A percentile compares a stretch with the other conserved stretches of the same genome.
Evolutionary conservation across 2,888 invertebrate species (phyloP).

Genomic region (Ochlodes sylvanus): DNA sequence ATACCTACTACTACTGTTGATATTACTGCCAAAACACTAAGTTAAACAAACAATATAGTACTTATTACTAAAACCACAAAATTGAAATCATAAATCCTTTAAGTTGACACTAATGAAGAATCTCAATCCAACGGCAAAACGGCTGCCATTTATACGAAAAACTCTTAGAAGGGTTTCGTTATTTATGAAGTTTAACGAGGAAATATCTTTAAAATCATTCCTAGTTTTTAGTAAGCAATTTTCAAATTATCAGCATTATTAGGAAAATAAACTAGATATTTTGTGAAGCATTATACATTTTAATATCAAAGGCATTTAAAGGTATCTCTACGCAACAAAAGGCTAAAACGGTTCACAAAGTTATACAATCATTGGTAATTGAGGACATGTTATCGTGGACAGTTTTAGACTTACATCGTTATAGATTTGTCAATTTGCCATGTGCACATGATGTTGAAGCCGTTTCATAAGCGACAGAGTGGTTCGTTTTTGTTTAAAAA

Average conservation of each 20-base stretch:
- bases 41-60: no score
- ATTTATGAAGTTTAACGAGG: background rate
- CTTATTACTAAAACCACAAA: background rate
- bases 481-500: background rate
- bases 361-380: background rate
- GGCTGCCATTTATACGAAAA: background rate
- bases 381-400: background rate
- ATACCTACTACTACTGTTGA: no score
- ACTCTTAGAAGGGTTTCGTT: background rate
- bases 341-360: background rate
- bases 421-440: slow-evolving; percentile 1
- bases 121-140: background rate
- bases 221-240: background rate
- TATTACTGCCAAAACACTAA: no score
- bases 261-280: no score
- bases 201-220: background rate
- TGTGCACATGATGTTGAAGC: slow-evolving; percentile 8
- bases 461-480: background rate
- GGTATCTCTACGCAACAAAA: no score
- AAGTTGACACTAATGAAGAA: slow-evolving; percentile 3
- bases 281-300: no score
- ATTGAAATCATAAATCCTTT: background rate
- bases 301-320: no score
- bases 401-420: slow-evolving; percentile 8
- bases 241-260: background rate